Evolutionary conservation across 1,140 invertebrate genomes (phyloP).

Genomic region (Pseudomyrmex concolor): DNA sequence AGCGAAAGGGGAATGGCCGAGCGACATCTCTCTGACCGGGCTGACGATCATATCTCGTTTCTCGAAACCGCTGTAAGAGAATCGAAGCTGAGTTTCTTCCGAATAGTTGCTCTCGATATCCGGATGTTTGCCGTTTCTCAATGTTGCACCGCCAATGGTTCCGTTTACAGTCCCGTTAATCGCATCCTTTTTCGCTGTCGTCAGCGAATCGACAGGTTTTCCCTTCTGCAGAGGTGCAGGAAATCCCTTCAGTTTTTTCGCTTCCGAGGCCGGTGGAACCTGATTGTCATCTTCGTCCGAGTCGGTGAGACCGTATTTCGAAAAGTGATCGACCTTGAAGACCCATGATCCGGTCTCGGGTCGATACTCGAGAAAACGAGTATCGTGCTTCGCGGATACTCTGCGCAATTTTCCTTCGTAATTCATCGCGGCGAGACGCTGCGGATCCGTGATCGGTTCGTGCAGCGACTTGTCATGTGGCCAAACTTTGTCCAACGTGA

Average conservation of each 20-base stretch:
- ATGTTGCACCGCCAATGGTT: conserved; percentile 10
- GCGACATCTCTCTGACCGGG: not conserved
- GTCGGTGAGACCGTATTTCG: conserved; percentile 97
- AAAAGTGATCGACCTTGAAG: conserved; percentile 97
- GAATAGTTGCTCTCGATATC: not conserved
- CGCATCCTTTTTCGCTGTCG: conserved; percentile 25
- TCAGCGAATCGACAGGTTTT: not conserved
- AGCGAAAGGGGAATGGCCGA: not conserved
- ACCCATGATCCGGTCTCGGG: conserved; percentile 98
- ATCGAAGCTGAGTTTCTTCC: not conserved
- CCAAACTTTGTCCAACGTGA: conserved; percentile 97
- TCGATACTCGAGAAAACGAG: conserved; percentile 97
- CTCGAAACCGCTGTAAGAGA: not conserved
- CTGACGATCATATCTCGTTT: conserved; percentile 8
- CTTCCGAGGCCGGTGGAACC: conserved; percentile 71
- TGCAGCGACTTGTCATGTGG: conserved; percentile 94
- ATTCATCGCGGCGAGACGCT: conserved; percentile 91
- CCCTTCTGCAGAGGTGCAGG: conserved; percentile 12
- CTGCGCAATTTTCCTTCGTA: conserved; percentile 95
- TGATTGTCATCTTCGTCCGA: conserved; percentile 93
- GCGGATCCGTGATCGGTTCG: conserved; percentile 92
- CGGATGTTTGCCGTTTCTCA: not conserved
- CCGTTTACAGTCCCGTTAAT: not conserved
- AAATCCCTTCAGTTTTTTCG: conserved; percentile 78
- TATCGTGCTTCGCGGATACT: conserved; percentile 94